A percentile compares a stretch with the other conserved stretches of the same genome.
Conservation (phyloP, 2,888 invertebrate genomes). For the Masnerella sp. region DNA sequence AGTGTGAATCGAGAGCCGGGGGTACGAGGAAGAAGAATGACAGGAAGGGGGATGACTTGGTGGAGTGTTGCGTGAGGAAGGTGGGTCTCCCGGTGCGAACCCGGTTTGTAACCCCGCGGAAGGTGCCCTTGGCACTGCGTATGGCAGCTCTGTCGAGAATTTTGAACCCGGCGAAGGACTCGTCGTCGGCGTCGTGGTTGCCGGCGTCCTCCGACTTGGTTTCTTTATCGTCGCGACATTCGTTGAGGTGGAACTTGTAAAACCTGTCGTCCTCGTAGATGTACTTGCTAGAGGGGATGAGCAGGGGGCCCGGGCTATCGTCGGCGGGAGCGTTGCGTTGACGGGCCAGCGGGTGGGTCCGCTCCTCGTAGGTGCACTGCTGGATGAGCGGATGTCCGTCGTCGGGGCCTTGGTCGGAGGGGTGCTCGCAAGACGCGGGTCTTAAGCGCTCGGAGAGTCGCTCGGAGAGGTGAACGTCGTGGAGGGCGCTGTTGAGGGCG, state of each 20-base stretch:
- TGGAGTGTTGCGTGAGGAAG: constrained; percentile 90
- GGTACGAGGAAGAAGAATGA: no score
- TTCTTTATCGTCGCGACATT: constrained; percentile 77
- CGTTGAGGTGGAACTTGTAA: constrained; percentile 90
- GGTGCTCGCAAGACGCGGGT: no score
- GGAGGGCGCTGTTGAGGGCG: constrained; percentile 79
- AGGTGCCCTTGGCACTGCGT: constrained; percentile 93
- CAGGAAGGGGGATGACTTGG: no score
- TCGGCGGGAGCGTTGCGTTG: constrained; percentile 63
- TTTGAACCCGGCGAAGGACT: constrained; percentile 89
- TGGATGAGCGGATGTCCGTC: constrained; percentile 78
- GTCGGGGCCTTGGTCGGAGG: no score
- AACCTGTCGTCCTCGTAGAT: constrained; percentile 87
- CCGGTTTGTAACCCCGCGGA: constrained; percentile 95
- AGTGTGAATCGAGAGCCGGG: no score
- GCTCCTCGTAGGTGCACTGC: constrained; percentile 85
- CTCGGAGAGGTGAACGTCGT: constrained; percentile 9
- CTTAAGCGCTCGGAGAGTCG: no score
- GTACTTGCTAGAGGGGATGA: constrained; percentile 77
- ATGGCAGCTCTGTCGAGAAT: constrained; percentile 88
- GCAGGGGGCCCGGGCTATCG: constrained; percentile 48
- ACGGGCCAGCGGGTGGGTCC: constrained; percentile 73
- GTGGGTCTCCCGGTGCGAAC: constrained; percentile 96
- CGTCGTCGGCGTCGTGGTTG: constrained; percentile 80
- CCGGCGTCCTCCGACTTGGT: constrained; percentile 63